Evolutionary conservation across 2,797 vertebrate species (phyloP).

Genomic region (Sparus aurata): DNA sequence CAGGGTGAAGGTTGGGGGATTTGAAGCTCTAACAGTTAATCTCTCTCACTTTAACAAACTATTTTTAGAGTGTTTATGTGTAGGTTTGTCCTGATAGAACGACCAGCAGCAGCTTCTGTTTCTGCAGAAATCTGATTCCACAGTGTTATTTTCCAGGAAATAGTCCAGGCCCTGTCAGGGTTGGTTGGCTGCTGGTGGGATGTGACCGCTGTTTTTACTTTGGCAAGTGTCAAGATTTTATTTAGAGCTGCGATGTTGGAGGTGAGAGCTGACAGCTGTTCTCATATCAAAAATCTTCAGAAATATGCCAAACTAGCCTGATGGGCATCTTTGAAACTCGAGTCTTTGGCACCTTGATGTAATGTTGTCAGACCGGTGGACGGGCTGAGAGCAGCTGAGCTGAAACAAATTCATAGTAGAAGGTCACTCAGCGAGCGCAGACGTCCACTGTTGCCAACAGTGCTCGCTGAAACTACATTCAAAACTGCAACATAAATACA

Average conservation of each 20-base stretch:
- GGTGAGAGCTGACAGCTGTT: no score
- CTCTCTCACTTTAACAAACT: slow-evolving; percentile 40
- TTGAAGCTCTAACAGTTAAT: slow-evolving; percentile 17
- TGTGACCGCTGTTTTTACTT: not conserved
- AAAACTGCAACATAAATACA: no score
- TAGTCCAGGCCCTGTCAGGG: not conserved
- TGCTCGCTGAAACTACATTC: no score
- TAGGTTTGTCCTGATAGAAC: not conserved
- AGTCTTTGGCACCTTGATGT: no score
- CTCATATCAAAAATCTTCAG: no score
- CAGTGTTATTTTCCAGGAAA: slow-evolving; percentile 35
- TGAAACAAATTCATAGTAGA: no score
- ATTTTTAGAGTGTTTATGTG: slow-evolving; percentile 53
- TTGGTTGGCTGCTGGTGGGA: not conserved
- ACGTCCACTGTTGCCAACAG: no score
- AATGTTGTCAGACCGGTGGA: no score
- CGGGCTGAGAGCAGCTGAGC: not conserved
- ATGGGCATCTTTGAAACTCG: no score
- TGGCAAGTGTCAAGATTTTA: not conserved
- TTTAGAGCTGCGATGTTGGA: not conserved
- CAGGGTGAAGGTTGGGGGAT: not conserved
- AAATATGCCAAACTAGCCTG: no score
- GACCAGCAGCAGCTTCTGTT: slow-evolving; percentile 32
- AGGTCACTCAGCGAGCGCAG: no score
- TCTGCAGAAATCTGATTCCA: slow-evolving; percentile 40